Percentiles rank a stretch among this genome's conserved stretches.
Conservation (phyloP, 2,113 vertebrate species). For the Protobothrops flavoviridis region DNA sequence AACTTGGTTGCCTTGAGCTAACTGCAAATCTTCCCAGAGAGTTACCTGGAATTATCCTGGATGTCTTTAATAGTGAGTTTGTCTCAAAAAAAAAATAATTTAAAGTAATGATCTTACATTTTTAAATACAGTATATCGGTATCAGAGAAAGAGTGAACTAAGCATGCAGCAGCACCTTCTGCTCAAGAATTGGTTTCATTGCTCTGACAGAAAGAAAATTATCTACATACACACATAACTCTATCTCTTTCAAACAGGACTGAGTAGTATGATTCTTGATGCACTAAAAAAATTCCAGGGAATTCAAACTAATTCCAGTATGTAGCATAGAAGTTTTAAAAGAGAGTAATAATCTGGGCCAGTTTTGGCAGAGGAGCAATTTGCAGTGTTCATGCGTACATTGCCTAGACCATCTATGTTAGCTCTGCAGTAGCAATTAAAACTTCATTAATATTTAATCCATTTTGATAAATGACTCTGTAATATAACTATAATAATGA, state of each 20-base stretch:
- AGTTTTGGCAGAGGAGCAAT: constrained; percentile 6
- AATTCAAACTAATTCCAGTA: background rate
- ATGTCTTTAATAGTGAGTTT: background rate
- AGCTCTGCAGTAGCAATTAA: constrained; percentile 30
- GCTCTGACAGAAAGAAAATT: background rate
- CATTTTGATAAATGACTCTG: constrained; percentile 47
- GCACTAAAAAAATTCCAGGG: background rate
- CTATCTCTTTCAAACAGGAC: background rate
- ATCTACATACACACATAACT: background rate
- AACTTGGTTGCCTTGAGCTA: background rate
- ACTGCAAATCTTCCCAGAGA: background rate
- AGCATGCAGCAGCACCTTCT: background rate
- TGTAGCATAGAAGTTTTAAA: background rate
- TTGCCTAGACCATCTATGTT: background rate
- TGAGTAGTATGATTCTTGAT: background rate
- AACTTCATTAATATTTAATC: constrained; percentile 39
- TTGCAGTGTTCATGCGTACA: background rate
- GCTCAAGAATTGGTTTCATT: background rate
- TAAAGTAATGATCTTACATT: background rate
- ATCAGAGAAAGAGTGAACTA: background rate
- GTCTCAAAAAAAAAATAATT: background rate
- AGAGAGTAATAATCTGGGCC: background rate
- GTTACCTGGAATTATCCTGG: background rate
- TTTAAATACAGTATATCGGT: background rate
- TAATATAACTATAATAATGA: constrained; percentile 45